A percentile compares a stretch with the other conserved stretches of the same genome.
Evolutionary conservation across 2,113 vertebrate species (phyloP).

Genomic region (Genyomyrus donnyi): DNA sequence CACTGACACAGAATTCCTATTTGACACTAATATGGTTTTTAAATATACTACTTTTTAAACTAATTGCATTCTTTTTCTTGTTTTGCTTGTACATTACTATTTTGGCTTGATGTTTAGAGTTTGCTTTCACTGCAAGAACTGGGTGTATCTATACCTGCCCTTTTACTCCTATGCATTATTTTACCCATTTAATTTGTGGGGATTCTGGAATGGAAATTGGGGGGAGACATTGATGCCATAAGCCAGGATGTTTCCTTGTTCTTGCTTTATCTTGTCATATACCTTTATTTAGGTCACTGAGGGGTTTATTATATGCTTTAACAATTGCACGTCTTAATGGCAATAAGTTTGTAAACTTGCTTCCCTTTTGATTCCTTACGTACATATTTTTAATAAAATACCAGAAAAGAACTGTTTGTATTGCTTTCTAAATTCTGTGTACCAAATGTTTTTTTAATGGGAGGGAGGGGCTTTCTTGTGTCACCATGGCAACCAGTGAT

Average conservation of each 20-base stretch:
- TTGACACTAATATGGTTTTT: neutral
- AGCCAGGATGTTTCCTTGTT: neutral
- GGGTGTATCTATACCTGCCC: neutral
- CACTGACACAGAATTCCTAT: neutral
- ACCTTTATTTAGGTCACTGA: constrained; percentile 27
- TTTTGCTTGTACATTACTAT: neutral
- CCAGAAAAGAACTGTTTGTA: constrained; percentile 46
- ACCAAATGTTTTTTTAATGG: neutral
- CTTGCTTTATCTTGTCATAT: neutral
- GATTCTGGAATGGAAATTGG: neutral
- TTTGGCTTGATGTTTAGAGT: neutral
- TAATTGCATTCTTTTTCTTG: neutral
- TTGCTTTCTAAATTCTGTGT: neutral
- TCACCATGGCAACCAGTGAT: neutral
- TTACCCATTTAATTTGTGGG: neutral
- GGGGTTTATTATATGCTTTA: neutral
- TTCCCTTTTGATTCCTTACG: neutral
- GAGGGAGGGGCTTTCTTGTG: neutral
- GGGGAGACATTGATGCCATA: neutral
- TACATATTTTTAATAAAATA: constrained; percentile 56
- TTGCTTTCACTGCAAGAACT: neutral
- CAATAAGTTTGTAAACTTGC: constrained; percentile 2
- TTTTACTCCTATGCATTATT: neutral
- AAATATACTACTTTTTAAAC: neutral
- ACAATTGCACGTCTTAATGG: constrained; percentile 15